phyloP scores from a whole-genome alignment of 2,797 vertebrate species.

The Myoxocephalus aenaeus region DNA sequence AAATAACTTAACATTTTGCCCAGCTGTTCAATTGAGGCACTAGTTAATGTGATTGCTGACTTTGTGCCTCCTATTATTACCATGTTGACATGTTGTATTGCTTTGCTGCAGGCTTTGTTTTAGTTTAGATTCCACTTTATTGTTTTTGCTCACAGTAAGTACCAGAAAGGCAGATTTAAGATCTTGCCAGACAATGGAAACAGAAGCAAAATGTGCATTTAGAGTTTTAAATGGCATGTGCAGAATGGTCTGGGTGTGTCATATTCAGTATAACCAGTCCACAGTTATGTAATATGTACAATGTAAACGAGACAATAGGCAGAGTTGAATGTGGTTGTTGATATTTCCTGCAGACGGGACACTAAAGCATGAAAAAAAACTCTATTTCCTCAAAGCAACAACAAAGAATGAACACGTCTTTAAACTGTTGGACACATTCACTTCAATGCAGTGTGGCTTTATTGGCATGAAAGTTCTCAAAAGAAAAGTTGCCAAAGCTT shows the following conservation, averaged over 20 bases:
- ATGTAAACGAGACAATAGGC: background rate
- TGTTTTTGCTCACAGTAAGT: slow-evolving; percentile 28
- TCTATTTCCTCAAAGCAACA: background rate
- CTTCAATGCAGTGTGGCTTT: no score
- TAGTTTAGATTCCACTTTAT: slow-evolving; percentile 15
- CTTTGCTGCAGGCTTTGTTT: slow-evolving; percentile 50
- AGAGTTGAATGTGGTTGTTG: slow-evolving; percentile 11
- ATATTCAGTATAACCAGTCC: background rate
- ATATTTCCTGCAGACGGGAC: slow-evolving; percentile 28
- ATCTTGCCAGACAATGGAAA: background rate
- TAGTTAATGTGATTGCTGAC: slow-evolving; percentile 24
- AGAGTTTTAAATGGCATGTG: background rate
- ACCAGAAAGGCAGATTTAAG: background rate
- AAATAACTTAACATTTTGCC: slow-evolving; percentile 25
- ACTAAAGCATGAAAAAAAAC: slow-evolving; percentile 15
- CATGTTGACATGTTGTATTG: slow-evolving; percentile 26
- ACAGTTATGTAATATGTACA: background rate
- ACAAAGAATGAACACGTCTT: slow-evolving; percentile 1
- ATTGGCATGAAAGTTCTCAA: no score
- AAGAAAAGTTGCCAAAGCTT: no score
- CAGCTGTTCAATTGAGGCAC: slow-evolving; percentile 29
- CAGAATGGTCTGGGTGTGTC: background rate
- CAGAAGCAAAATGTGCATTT: background rate
- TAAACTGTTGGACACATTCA: background rate
- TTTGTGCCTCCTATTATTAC: slow-evolving; percentile 37